A percentile compares a stretch with the other conserved stretches of the same genome.
Conservation (phyloP, 2,797 vertebrate genomes). For the Neostethus bicornis region DNA sequence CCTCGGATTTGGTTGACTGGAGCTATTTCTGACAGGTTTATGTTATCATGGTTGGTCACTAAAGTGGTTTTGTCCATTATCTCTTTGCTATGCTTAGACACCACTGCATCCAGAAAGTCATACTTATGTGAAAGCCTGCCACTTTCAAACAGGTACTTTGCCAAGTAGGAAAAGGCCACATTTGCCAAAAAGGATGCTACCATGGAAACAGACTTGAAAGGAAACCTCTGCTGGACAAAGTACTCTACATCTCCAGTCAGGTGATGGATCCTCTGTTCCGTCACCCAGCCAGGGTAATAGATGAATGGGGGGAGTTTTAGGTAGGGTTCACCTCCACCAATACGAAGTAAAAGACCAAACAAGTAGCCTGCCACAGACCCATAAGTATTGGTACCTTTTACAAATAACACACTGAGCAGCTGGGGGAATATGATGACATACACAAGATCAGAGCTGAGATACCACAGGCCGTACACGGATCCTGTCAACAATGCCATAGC, state of each 20-base stretch:
- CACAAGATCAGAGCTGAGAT: conserved; percentile 96
- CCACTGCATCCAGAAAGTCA: conserved; percentile 92
- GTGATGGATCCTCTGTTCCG: conserved; percentile 77
- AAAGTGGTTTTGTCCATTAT: conserved; percentile 97
- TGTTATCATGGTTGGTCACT: conserved; percentile 90
- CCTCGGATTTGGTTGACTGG: conserved; percentile 86
- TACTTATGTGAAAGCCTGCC: conserved; percentile 90
- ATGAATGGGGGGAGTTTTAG: conserved; percentile 92
- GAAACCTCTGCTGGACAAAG: conserved; percentile 90
- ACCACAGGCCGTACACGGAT: conserved; percentile 96
- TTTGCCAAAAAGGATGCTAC: conserved; percentile 89
- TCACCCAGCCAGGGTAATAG: conserved; percentile 91
- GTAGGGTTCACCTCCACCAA: conserved; percentile 94
- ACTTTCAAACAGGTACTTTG: conserved; percentile 95
- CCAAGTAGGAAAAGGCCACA: conserved; percentile 86
- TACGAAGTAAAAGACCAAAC: conserved; percentile 89
- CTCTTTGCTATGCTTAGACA: conserved; percentile 93
- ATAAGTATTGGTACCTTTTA: conserved; percentile 96
- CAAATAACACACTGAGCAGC: conserved; percentile 91
- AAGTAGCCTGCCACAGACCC: conserved; percentile 92
- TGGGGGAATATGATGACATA: conserved; percentile 99
- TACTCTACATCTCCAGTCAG: conserved; percentile 73
- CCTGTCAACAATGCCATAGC: conserved; percentile 93
- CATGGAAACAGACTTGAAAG: conserved; percentile 95
- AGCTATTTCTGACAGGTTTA: conserved; percentile 90